phyloP scores from a whole-genome alignment of 2,888 invertebrate species.

The Lithosia quadra region DNA sequence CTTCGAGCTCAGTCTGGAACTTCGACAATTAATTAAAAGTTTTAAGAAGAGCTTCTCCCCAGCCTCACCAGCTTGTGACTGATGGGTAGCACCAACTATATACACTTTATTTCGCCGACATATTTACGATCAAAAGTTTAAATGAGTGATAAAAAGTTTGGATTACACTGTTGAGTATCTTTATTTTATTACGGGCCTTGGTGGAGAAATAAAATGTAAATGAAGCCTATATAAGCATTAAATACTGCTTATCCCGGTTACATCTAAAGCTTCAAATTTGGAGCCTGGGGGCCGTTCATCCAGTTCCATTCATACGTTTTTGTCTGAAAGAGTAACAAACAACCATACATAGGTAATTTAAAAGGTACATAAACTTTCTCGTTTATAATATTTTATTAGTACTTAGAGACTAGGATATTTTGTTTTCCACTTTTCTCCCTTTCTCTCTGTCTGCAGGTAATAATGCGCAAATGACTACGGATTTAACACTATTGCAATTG shows the following conservation, averaged over 20 bases:
- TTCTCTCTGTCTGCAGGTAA: too few relatives aligned
- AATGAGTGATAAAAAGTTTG: conserved; percentile 25
- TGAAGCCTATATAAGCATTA: conserved; percentile 12
- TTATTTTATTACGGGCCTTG: conserved; percentile 19
- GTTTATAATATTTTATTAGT: too few relatives aligned
- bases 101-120: conserved; percentile 38
- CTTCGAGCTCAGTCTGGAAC: conserved; percentile 59
- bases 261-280: neutral
- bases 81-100: conserved; percentile 48
- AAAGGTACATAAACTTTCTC: too few relatives aligned
- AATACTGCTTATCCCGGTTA: conserved; percentile 6
- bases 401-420: too few relatives aligned
- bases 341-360: too few relatives aligned
- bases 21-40: conserved; percentile 79
- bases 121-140: conserved; percentile 36
- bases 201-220: conserved; percentile 12
- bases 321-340: too few relatives aligned
- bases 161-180: conserved; percentile 24
- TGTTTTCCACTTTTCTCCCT: neutral
- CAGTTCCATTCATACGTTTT: too few relatives aligned
- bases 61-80: conserved; percentile 37
- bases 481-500: neutral
- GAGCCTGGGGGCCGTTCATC: neutral
- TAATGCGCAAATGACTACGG: too few relatives aligned
- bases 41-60: conserved; percentile 66